Percentiles rank a stretch among this genome's conserved stretches.
Conservation (phyloP, 2,113 vertebrate species). For the Suricata suricatta region DNA sequence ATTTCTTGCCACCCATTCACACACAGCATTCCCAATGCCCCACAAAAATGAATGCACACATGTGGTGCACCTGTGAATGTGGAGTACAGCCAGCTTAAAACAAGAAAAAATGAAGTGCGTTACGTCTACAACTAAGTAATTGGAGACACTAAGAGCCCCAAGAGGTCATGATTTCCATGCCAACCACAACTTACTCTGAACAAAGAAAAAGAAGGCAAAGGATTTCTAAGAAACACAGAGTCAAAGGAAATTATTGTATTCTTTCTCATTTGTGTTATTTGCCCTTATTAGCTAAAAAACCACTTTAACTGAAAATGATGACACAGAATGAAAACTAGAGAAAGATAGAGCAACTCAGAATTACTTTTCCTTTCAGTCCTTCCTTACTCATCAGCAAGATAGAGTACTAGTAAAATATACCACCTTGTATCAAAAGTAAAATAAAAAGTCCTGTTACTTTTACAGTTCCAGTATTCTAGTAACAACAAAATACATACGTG, state of each 20-base stretch:
- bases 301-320: background rate
- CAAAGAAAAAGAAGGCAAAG: background rate
- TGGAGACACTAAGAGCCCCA: background rate
- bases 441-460: background rate
- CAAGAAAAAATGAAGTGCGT: background rate
- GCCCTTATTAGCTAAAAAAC: background rate
- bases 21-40: rapidly evolving
- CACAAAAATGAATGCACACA: background rate
- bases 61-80: rapidly evolving
- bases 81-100: background rate
- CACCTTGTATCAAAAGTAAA: background rate
- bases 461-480: background rate
- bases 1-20: background rate
- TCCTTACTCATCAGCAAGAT: background rate
- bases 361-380: background rate
- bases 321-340: background rate
- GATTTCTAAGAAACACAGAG: background rate
- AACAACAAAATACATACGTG: background rate
- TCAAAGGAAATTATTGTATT: background rate
- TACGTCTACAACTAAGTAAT: rapidly evolving
- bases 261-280: background rate
- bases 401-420: background rate
- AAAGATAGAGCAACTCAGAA: background rate
- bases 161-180: background rate
- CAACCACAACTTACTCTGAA: background rate